Percentiles rank a stretch among this genome's conserved stretches.
These are phyloP conservation scores for Amblyjoppa proteus DNA, from an alignment of 2,888 invertebrate genomes.

Conservation along the genomic window DNA sequence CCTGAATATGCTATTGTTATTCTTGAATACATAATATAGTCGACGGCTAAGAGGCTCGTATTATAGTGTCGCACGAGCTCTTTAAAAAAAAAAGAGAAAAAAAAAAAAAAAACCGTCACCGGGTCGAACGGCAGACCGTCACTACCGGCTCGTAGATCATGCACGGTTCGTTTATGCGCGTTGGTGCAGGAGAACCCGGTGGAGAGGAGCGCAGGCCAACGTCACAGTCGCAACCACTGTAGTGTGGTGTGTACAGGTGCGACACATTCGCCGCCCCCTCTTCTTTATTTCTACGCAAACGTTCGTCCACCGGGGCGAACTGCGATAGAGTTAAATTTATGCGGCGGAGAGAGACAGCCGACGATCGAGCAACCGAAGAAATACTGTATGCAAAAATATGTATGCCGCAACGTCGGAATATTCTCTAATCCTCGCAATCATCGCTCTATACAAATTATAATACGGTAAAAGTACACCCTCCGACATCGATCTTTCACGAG, in stretches of 20 bases:
- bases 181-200: conserved; percentile 16
- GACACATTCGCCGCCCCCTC: conserved; percentile 49
- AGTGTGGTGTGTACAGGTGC: conserved; percentile 60
- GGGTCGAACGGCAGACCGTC: conserved; percentile 54
- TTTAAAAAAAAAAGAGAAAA: conserved; percentile 30
- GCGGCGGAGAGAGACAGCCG: conserved; percentile 32
- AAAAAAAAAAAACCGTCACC: conserved; percentile 33
- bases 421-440: background rate
- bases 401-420: background rate
- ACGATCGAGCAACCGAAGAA: background rate
- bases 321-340: conserved; percentile 63
- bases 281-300: conserved; percentile 8
- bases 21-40: conserved; percentile 31
- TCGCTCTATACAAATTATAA: conserved; percentile 6
- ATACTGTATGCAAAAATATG: conserved; percentile 15
- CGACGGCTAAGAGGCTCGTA: conserved; percentile 11
- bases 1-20: conserved; percentile 10
- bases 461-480: background rate
- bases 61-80: conserved; percentile 31
- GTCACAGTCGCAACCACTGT: conserved; percentile 43
- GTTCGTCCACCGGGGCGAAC: conserved; percentile 50
- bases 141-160: conserved; percentile 43
- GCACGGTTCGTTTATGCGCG: background rate
- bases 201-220: conserved; percentile 43
- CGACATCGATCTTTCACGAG: background rate